A percentile compares a stretch with the other conserved stretches of the same genome.
These are phyloP conservation scores for Miltochrista miniata DNA, from an alignment of 2,888 invertebrate genomes.

Conservation along the genomic window DNA sequence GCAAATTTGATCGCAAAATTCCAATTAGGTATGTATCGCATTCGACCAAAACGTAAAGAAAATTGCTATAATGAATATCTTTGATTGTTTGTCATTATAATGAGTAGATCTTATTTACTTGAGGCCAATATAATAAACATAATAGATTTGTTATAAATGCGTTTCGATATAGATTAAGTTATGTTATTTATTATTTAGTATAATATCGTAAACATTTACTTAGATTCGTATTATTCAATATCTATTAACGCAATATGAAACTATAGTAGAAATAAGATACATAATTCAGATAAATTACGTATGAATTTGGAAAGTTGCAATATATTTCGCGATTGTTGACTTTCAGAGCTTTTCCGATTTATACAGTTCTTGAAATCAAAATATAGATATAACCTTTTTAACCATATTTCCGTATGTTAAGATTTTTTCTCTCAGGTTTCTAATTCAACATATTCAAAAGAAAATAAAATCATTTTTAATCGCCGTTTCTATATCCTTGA, in stretches of 20 bases:
- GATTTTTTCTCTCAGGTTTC: too few relatives aligned
- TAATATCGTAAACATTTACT: too few relatives aligned
- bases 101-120: constrained; percentile 3
- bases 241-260: constrained; percentile 20
- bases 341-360: too few relatives aligned
- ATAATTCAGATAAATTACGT: constrained; percentile 12
- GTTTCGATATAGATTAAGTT: constrained; percentile 23
- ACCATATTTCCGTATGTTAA: neutral
- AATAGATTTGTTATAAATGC: constrained; percentile 12
- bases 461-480: too few relatives aligned
- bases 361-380: neutral
- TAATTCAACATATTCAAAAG: too few relatives aligned
- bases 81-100: neutral
- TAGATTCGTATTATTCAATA: constrained; percentile 25
- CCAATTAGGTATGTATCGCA: neutral
- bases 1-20: too few relatives aligned
- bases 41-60: neutral
- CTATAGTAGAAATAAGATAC: constrained; percentile 19
- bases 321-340: neutral
- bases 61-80: neutral
- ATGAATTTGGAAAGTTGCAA: constrained; percentile 7
- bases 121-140: constrained; percentile 2
- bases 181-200: constrained; percentile 20
- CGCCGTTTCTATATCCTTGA: too few relatives aligned
- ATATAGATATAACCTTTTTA: neutral